Percentiles rank a stretch among this genome's conserved stretches.
Evolutionary conservation across 2,113 vertebrate species (phyloP).

Genomic region (Tinamus guttatus): DNA sequence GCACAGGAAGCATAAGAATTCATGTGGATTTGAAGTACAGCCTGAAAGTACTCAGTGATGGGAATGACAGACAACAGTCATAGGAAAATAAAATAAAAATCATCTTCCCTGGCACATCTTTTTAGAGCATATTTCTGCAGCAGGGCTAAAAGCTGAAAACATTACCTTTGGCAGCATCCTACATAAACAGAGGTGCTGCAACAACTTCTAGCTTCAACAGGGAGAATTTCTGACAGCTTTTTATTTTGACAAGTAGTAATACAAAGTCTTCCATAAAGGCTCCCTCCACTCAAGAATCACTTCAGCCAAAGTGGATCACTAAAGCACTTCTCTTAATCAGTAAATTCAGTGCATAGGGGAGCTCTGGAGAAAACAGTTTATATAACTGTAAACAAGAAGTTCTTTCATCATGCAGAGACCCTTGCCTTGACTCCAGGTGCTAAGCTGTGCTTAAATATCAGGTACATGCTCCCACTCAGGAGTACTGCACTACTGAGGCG

Average conservation of each 20-base stretch:
- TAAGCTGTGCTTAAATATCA: background rate
- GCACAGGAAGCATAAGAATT: background rate
- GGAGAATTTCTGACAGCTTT: background rate
- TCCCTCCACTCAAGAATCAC: background rate
- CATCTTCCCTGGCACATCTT: background rate
- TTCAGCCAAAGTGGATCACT: conserved; percentile 8
- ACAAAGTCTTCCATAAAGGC: background rate
- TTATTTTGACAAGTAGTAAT: background rate
- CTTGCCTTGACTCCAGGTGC: background rate
- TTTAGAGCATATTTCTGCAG: background rate
- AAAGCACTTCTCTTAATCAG: conserved; percentile 6
- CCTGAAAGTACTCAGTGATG: background rate
- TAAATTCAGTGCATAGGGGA: background rate
- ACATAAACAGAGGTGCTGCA: background rate
- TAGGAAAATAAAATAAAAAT: rapidly evolving
- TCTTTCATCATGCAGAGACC: background rate
- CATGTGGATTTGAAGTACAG: background rate
- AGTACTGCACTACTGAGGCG: background rate
- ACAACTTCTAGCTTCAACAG: background rate
- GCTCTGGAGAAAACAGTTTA: background rate
- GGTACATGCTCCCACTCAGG: background rate
- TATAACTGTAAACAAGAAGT: background rate
- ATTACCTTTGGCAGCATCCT: background rate
- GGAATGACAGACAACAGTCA: background rate
- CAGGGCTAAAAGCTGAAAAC: background rate